Percentiles rank a stretch among this genome's conserved stretches.
These are phyloP conservation scores for Rhogogaster chlorosoma DNA, from an alignment of 2,888 invertebrate species.

Conservation along the genomic window DNA sequence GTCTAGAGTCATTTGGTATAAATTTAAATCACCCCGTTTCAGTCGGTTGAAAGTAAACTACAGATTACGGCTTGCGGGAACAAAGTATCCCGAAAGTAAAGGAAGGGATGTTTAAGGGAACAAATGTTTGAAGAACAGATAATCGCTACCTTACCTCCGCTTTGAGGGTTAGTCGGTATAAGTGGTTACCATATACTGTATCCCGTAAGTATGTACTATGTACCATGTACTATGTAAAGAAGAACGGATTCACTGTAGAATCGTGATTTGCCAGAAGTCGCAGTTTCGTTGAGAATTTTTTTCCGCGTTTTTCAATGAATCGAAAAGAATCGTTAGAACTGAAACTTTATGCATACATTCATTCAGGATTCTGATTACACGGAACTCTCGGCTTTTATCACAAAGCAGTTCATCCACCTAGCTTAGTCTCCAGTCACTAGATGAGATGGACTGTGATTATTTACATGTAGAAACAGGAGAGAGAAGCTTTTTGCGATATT, in stretches of 20 bases:
- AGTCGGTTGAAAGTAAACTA: conserved; percentile 32
- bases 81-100: conserved; percentile 31
- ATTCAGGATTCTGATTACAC: neutral
- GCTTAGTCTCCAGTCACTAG: neutral
- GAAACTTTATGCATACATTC: no score
- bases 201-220: neutral
- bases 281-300: neutral
- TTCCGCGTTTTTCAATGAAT: neutral
- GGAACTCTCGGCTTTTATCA: neutral
- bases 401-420: neutral
- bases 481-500: neutral
- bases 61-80: conserved; percentile 32
- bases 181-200: neutral
- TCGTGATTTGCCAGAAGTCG: neutral
- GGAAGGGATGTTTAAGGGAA: neutral
- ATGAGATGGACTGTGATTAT: neutral
- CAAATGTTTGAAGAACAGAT: conserved; percentile 42
- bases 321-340: neutral
- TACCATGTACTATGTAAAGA: neutral
- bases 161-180: conserved; percentile 24
- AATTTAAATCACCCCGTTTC: conserved; percentile 20
- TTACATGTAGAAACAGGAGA: neutral
- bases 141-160: conserved; percentile 27
- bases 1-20: conserved; percentile 21
- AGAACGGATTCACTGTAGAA: neutral